A percentile compares a stretch with the other conserved stretches of the same genome.
Evolutionary conservation across 1,140 invertebrate species (phyloP).

Genomic region (Neodiprion fabricii): DNA sequence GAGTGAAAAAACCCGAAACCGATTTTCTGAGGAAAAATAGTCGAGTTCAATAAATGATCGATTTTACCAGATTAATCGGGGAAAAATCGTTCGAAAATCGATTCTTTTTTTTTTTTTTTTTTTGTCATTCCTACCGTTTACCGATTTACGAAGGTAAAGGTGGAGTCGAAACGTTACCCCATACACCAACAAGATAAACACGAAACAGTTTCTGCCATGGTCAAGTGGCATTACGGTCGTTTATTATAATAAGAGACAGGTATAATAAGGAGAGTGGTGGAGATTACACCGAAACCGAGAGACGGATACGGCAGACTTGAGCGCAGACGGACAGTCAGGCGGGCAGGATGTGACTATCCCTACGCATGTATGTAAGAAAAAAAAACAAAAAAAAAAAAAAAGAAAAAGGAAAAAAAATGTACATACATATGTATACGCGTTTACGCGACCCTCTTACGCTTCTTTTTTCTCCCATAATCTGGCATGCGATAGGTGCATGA

Average conservation of each 20-base stretch:
- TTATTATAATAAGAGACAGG: not conserved
- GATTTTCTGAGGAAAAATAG: no score
- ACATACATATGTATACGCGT: no score
- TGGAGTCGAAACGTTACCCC: not conserved
- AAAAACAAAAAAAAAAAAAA: not conserved
- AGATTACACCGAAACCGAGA: not conserved
- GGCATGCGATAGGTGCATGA: constrained; percentile 18
- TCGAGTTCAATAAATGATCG: no score
- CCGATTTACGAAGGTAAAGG: no score
- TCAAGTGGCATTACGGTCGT: not conserved
- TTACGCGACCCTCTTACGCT: constrained; percentile 32
- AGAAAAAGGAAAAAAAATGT: no score
- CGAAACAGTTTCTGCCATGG: no score
- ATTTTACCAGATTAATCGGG: no score
- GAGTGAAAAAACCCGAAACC: no score
- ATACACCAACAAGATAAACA: no score
- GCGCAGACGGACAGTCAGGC: not conserved
- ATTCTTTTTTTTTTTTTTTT: no score
- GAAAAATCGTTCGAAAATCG: no score
- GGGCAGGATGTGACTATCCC: not conserved
- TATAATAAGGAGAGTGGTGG: not conserved
- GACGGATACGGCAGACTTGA: not conserved
- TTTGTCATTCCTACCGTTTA: no score
- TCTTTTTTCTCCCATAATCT: constrained; percentile 45
- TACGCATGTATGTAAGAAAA: not conserved